Evolutionary conservation across 2,888 invertebrate species (phyloP), one percentile per base, ranked within the genome.

Genomic region (Candidula unifasciata): DNA sequence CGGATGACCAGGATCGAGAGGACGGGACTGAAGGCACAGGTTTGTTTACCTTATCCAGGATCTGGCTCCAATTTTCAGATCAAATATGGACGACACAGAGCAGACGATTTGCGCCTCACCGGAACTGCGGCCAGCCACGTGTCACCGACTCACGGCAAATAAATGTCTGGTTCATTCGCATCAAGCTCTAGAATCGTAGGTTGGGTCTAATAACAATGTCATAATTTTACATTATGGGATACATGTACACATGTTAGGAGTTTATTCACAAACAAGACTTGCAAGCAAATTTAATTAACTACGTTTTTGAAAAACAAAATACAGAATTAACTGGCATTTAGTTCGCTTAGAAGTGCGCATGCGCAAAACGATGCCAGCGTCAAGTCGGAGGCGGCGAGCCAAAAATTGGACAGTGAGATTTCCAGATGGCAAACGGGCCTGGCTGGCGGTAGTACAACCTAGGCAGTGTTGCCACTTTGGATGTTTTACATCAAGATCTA

Each of bases 1-100:
- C 18, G 21, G 8, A 60, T 3, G 27, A 2, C 24, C 66, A 66
- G 0, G 10, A 1, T 10, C n/a, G 5, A 3, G 66, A 27, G 8
- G 24, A 27, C 8, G 52, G 27, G 5, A 52, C 2, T 24, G n/a
- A 18, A 27, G 24, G n/a, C 3, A 54, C 3, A 64, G 37, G 57
- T 80, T 73, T 44, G 68, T 68, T 80, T 54, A 82, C 76, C 78
- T 69, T 83, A 76, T 83, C 83, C 83, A 83, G 83, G 83, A 83
- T 77, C 69, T 83, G 37, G 54, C 2, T n/a, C n/a, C 77, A 66
- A 33, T 57, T 69, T 78, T 10, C 44, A 13, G 35, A 54, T 44
- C 73, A 73, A 82, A 60, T 18, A 60, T 60, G 60, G 60, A 18
- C 3, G 60, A 18, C 24, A n/a, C 3, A 3, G 60, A 60, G 60